Evolutionary conservation across 2,113 vertebrate species (phyloP).

Genomic region (Entelurus aequoreus): DNA sequence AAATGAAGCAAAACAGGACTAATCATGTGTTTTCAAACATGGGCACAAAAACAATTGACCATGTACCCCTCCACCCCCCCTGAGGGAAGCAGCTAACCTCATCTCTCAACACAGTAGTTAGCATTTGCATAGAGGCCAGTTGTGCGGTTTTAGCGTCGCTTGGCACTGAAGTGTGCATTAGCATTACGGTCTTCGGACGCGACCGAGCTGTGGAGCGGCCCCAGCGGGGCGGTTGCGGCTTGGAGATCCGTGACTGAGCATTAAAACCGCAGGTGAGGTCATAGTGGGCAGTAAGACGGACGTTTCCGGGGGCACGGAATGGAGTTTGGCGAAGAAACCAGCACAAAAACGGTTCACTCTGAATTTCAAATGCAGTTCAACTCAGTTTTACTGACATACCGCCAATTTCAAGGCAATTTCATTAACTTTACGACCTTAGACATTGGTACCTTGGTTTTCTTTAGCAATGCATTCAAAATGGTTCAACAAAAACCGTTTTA

Average conservation of each 20-base stretch:
- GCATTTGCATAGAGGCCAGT: constrained; percentile 53
- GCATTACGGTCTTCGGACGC: constrained; percentile 19
- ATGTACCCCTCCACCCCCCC: background rate
- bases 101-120: constrained; percentile 39
- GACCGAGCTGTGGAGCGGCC: constrained; percentile 35
- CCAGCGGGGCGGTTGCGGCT: constrained; percentile 37
- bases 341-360: background rate
- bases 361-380: constrained; percentile 35
- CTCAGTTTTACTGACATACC: background rate
- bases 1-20: no score
- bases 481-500: no score
- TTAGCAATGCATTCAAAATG: no score
- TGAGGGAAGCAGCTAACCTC: constrained; percentile 3
- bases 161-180: constrained; percentile 50
- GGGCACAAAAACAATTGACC: background rate
- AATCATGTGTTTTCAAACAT: no score
- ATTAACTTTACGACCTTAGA: background rate
- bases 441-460: no score
- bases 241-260: constrained; percentile 49
- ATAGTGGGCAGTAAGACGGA: constrained; percentile 38
- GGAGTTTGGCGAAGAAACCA: constrained; percentile 32
- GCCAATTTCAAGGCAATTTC: background rate
- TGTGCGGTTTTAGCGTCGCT: constrained; percentile 50
- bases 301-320: constrained; percentile 21
- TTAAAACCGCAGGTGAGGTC: constrained; percentile 57